Evolutionary conservation across 2,797 vertebrate species (phyloP), one percentile per base, ranked within the genome.

Genomic region (Loris lydekkerianus): DNA sequence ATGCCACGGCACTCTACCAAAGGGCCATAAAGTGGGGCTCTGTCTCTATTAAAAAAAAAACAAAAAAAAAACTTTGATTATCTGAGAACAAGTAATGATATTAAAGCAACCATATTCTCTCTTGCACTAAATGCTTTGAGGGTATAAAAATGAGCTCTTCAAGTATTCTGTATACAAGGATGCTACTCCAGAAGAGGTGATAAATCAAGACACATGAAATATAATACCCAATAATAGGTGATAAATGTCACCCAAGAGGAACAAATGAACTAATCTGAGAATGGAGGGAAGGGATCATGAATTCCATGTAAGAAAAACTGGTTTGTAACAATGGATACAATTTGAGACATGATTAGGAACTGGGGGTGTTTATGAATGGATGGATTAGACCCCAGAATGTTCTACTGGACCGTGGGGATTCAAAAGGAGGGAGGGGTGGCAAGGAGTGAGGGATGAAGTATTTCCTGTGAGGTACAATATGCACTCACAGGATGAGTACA

Each of bases 71-170:
- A 83, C 29, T 92, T 95, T 56, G 37, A 69, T 85, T 81, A 65
- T 90, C 34, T 93, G 92, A 83, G 58, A 92, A 85, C 14, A 87
- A 89, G 85, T 76, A 65, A 27, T 86, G n/a, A 58, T 94, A 78
- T 93, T 70, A 49, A 87, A 63, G 10, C 20, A 90, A 29, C 43
- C 27, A 60, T 7, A 31, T 78, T 87, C 15, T 31, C 14, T 84
- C 61, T 63, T 53, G 5, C 61, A 25, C 4, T 87, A 53, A 77
- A 70, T 53, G 15, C 34, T 56, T 91, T 77, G 31, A 91, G 23
- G 5, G 23, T 86, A 63, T 65, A 76, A 67, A 96, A 94, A 60
- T 46, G 20, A 84, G 72, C n/a, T 86, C 37, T 96, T 94, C 9
- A 17, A 20, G 91, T 69, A 84, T 34, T 89, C 27, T 77, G 23